Conservation (phyloP, 2,113 vertebrate genomes). For the Emydocephalus ijimae region DNA sequence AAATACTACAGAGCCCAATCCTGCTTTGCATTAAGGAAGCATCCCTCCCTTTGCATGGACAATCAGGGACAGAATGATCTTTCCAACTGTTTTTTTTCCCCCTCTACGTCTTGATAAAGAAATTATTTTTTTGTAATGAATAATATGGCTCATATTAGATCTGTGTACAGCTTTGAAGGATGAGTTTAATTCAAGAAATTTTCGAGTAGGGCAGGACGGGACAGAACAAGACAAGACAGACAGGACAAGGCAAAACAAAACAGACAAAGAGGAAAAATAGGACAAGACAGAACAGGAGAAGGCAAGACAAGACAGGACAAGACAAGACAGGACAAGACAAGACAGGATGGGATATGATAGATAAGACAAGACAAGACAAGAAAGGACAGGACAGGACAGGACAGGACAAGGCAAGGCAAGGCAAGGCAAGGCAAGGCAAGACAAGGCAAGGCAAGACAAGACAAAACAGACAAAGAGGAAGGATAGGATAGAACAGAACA, state of each 20-base stretch:
- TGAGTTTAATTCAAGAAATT: not conserved
- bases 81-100: not conserved
- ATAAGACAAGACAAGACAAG: not conserved
- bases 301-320: too few species aligned
- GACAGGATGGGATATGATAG: too few species aligned
- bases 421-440: not conserved
- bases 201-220: not conserved
- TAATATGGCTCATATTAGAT: not conserved
- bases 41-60: not conserved
- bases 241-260: too few species aligned
- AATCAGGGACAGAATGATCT: not conserved
- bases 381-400: too few species aligned
- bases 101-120: not conserved
- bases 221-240: not conserved
- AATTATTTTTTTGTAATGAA: not conserved
- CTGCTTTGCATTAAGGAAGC: not conserved
- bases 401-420: not conserved
- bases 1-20: not conserved
- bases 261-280: too few species aligned
- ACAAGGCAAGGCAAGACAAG: fast-evolving
- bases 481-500: not conserved
- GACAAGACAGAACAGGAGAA: not conserved
- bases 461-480: not conserved
- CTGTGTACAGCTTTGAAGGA: not conserved
- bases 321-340: too few species aligned